phyloP scores from a whole-genome alignment of 2,888 invertebrate genomes.

The Drosophila meridionalis region DNA sequence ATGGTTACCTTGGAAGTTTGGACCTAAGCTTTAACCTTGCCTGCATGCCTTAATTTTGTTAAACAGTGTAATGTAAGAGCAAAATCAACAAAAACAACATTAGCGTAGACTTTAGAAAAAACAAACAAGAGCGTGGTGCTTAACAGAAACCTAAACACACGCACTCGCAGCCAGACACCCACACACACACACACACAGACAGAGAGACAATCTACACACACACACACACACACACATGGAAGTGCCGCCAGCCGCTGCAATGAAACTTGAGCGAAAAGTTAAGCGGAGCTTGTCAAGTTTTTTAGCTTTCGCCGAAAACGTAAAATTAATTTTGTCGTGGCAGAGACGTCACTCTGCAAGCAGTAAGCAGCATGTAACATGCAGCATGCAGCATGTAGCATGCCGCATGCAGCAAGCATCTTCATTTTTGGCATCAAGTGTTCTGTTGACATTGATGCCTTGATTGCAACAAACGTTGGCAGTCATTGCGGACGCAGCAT shows the following conservation, averaged over 20 bases:
- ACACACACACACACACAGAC: conserved; percentile 1
- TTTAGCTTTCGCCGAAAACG: conserved; percentile 29
- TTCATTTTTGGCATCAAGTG: conserved; percentile 43
- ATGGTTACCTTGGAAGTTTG: background rate
- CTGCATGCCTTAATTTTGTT: background rate
- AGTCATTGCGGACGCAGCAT: conserved; percentile 7
- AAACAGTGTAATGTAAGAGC: conserved; percentile 32
- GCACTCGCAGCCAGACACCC: conserved; percentile 16
- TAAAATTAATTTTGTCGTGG: conserved; percentile 38
- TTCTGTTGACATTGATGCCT: conserved; percentile 54
- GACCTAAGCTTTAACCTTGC: no score
- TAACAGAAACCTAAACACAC: conserved; percentile 35
- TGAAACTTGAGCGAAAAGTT: conserved; percentile 42
- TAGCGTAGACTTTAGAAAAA: conserved; percentile 35
- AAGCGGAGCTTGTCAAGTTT: conserved; percentile 47
- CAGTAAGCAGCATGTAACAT: conserved; percentile 8
- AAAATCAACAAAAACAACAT: conserved; percentile 63
- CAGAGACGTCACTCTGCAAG: conserved; percentile 8
- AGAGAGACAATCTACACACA: conserved; percentile 1
- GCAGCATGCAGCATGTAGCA: conserved; percentile 14
- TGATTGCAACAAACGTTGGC: conserved; percentile 41
- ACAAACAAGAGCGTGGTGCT: conserved; percentile 45
- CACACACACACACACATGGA: background rate
- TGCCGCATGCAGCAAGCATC: conserved; percentile 16
- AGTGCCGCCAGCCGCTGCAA: conserved; percentile 4